A percentile compares a stretch with the other conserved stretches of the same genome.
These are phyloP conservation scores for Augiades crinisus DNA, from an alignment of 2,888 invertebrate species.

Conservation along the genomic window DNA sequence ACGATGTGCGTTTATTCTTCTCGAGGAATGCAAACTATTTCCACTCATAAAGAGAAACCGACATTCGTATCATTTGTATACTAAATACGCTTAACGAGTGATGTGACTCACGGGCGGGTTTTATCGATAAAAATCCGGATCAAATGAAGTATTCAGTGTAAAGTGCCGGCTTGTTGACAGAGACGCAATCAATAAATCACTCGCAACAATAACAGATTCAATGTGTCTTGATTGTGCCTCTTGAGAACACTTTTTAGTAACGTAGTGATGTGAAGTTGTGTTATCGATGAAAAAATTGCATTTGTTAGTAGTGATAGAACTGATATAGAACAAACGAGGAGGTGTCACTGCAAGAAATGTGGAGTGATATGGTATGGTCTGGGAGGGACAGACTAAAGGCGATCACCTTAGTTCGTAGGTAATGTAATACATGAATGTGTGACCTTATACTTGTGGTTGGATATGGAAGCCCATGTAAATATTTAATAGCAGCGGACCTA, in stretches of 20 bases:
- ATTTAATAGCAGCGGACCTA: too few species aligned
- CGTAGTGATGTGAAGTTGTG: constrained; percentile 48
- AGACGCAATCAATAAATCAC: constrained; percentile 81
- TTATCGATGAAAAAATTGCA: constrained; percentile 49
- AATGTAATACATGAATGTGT: too few species aligned
- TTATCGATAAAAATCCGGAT: constrained; percentile 80
- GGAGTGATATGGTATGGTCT: too few species aligned
- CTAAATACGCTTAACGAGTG: constrained; percentile 76
- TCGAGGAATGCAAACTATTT: constrained; percentile 12
- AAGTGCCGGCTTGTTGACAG: constrained; percentile 78
- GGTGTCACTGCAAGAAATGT: too few species aligned
- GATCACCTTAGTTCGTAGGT: too few species aligned
- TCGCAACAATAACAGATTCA: constrained; percentile 75
- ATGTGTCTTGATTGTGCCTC: constrained; percentile 80
- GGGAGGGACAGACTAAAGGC: too few species aligned
- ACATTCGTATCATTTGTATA: constrained; percentile 66
- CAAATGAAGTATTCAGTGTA: constrained; percentile 80
- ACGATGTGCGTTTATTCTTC: neutral
- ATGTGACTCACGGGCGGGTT: constrained; percentile 70
- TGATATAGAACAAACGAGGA: too few species aligned
- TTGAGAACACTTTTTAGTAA: constrained; percentile 73
- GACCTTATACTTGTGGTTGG: too few species aligned
- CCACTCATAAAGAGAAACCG: constrained; percentile 35
- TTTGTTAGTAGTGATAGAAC: too few species aligned
- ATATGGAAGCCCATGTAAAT: too few species aligned